Evolutionary conservation across 1,140 invertebrate genomes (phyloP).

Genomic region (Drosophila lacteicornis): DNA sequence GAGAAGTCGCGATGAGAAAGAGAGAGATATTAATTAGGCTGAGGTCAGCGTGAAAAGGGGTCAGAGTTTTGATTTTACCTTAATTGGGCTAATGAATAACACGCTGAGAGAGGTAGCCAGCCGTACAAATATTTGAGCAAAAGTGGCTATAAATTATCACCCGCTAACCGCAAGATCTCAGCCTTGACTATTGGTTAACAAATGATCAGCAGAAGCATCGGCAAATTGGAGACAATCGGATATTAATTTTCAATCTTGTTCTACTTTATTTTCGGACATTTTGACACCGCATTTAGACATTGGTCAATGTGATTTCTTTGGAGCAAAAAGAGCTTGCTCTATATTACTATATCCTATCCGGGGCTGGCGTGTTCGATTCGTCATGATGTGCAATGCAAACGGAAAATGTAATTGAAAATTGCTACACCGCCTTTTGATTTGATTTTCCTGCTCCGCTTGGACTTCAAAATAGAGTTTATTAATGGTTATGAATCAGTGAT

Average conservation of each 20-base stretch:
- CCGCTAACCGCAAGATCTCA: constrained; percentile 30
- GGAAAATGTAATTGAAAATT: constrained; percentile 46
- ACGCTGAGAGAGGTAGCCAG: constrained; percentile 5
- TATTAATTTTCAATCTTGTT: constrained; percentile 36
- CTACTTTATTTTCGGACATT: constrained; percentile 10
- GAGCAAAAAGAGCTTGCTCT: constrained; percentile 3
- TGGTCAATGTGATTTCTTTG: constrained; percentile 10
- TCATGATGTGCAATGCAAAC: constrained; percentile 26
- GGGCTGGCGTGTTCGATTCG: constrained; percentile 31
- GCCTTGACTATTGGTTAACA: constrained; percentile 55
- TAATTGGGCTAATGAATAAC: constrained; percentile 48
- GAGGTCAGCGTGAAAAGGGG: constrained; percentile 41
- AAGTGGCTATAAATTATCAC: constrained; percentile 46
- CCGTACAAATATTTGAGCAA: constrained; percentile 30
- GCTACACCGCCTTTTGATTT: constrained; percentile 24
- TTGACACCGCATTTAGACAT: constrained; percentile 12
- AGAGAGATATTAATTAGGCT: constrained; percentile 12
- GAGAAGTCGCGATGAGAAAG: constrained; percentile 4
- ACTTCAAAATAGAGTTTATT: constrained; percentile 1
- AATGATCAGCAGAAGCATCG: constrained; percentile 3
- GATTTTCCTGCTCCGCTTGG: constrained; percentile 31
- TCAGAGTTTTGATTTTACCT: constrained; percentile 31
- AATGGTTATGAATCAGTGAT: constrained; percentile 1
- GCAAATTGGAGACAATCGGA: constrained; percentile 2
- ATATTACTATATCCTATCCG: constrained; percentile 8